A percentile compares a stretch with the other conserved stretches of the same genome.
These are phyloP conservation scores for Carcharodon carcharias DNA, from an alignment of 2,797 vertebrate genomes.

Conservation along the genomic window DNA sequence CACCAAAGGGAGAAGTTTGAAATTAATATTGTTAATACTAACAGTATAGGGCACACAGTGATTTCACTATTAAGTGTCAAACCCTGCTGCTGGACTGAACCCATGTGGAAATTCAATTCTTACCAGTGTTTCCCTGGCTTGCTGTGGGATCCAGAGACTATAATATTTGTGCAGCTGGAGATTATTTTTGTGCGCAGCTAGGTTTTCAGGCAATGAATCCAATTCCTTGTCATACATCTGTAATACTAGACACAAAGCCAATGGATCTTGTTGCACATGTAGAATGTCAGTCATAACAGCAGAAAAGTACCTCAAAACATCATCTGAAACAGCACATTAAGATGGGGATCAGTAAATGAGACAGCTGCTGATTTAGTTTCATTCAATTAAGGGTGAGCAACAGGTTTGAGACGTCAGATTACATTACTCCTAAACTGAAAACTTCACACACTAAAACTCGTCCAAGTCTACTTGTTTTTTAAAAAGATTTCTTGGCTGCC, in stretches of 20 bases:
- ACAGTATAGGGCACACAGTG: not conserved
- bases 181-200: conserved; percentile 53
- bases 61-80: not conserved
- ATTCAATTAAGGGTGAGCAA: not conserved
- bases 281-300: conserved; percentile 76
- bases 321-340: conserved; percentile 48
- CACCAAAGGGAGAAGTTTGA: not conserved
- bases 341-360: not conserved
- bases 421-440: not conserved
- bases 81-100: not conserved
- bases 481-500: not conserved
- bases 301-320: conserved; percentile 63
- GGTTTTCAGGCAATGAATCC: conserved; percentile 42
- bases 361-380: not conserved
- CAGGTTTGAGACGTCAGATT: not conserved
- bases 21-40: not conserved
- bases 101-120: conserved; percentile 26
- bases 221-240: conserved; percentile 78
- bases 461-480: not conserved
- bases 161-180: conserved; percentile 70
- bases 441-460: not conserved
- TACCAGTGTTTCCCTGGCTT: conserved; percentile 64
- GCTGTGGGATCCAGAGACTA: conserved; percentile 74
- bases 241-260: conserved; percentile 79
- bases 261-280: conserved; percentile 82